Evolutionary conservation across 2,113 vertebrate species (phyloP).

Genomic region (Catharus bicknelli): DNA sequence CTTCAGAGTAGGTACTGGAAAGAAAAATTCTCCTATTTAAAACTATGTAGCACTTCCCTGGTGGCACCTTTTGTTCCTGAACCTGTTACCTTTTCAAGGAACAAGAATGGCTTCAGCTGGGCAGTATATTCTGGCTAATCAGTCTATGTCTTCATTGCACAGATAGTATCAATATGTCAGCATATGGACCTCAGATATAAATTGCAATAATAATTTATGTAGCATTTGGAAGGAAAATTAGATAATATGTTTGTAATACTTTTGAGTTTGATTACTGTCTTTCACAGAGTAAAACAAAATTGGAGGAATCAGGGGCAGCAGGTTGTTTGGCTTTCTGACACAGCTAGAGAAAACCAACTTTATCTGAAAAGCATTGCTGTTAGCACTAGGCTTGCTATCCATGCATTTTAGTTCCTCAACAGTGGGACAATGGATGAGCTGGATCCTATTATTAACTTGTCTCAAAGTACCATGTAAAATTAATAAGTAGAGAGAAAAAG

Average conservation of each 20-base stretch:
- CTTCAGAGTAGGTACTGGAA: background rate
- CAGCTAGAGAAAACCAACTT: background rate
- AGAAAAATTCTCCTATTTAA: background rate
- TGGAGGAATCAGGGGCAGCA: background rate
- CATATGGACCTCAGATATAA: background rate
- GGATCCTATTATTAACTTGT: background rate
- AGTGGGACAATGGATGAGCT: background rate
- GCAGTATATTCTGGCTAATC: background rate
- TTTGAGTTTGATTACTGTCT: background rate
- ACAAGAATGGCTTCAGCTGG: background rate
- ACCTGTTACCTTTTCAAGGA: background rate
- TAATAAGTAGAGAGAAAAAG: background rate
- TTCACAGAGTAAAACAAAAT: background rate
- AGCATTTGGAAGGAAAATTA: background rate
- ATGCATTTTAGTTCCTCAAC: background rate
- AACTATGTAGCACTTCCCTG: background rate
- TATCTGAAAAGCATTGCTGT: background rate
- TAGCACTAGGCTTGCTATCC: background rate
- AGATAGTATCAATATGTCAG: background rate
- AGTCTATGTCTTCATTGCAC: background rate
- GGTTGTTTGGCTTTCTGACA: background rate
- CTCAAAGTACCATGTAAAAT: slow-evolving; percentile 12
- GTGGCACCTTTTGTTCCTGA: background rate
- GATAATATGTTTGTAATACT: background rate
- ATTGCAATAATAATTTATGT: background rate